A percentile compares a stretch with the other conserved stretches of the same genome.
Evolutionary conservation across 2,888 invertebrate species (phyloP).

Genomic region (Myopa testacea): DNA sequence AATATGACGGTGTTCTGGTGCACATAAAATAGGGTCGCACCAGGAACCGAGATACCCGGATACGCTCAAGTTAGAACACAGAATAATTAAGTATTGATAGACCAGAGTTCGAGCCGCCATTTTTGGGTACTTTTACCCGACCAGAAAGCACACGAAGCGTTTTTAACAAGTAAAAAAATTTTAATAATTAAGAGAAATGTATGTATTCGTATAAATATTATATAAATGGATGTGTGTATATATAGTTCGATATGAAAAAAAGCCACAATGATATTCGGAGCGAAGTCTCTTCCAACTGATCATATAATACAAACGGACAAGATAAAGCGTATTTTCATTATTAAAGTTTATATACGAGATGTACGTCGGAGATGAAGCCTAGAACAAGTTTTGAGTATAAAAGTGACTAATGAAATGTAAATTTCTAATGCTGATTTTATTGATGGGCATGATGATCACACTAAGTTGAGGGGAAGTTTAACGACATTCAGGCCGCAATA

Average conservation of each 20-base stretch:
- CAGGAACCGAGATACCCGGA: slow-evolving; percentile 47
- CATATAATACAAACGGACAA: too few species aligned
- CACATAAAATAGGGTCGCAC: slow-evolving; percentile 61
- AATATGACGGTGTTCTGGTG: slow-evolving; percentile 55
- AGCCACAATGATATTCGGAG: too few species aligned
- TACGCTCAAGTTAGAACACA: slow-evolving; percentile 17
- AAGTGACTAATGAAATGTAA: slow-evolving; percentile 11
- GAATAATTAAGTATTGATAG: neutral
- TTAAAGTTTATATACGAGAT: too few species aligned
- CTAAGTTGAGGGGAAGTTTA: too few species aligned
- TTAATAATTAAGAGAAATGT: neutral
- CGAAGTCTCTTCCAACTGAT: too few species aligned
- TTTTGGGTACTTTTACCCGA: neutral
- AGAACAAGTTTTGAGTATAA: slow-evolving; percentile 46
- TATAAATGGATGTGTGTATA: neutral
- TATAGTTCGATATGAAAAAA: too few species aligned
- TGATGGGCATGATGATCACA: slow-evolving; percentile 11
- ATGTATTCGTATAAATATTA: neutral
- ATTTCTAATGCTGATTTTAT: slow-evolving; percentile 2
- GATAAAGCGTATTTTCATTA: too few species aligned
- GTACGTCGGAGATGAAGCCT: neutral
- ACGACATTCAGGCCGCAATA: too few species aligned
- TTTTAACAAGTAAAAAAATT: neutral
- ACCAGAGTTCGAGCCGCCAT: neutral
- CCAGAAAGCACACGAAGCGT: neutral